Evolutionary conservation across 2,797 vertebrate genomes (phyloP).

Genomic region (Erpetoichthys calabaricus): DNA sequence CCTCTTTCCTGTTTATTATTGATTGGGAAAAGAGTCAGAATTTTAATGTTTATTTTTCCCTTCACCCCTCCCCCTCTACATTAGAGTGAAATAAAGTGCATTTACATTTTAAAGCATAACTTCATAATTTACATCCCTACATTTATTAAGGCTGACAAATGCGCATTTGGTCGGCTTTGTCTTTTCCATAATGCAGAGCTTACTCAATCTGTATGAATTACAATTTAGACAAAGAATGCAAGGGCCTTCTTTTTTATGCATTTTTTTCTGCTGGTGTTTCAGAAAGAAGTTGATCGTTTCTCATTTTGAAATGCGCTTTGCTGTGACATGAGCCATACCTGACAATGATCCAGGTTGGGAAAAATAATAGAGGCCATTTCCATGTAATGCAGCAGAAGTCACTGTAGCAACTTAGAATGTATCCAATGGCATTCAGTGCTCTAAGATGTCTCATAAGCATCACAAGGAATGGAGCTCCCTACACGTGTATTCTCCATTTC

Average conservation of each 20-base stretch:
- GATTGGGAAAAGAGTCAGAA: conserved; percentile 93
- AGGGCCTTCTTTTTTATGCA: conserved; percentile 23
- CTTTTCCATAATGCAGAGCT: conserved; percentile 68
- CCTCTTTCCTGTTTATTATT: conserved; percentile 97
- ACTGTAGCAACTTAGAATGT: too few relatives aligned
- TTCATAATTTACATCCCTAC: conserved; percentile 99
- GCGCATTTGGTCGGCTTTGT: conserved; percentile 62
- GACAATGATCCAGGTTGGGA: too few relatives aligned
- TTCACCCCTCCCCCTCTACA: conserved; percentile 64
- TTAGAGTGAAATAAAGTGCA: conserved; percentile 99
- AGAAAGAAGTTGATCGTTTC: too few relatives aligned
- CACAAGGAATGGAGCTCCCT: too few relatives aligned
- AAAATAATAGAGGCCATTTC: too few relatives aligned
- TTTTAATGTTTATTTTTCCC: conserved; percentile 84
- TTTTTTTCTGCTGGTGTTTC: too few relatives aligned
- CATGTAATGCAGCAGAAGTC: too few relatives aligned
- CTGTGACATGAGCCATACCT: too few relatives aligned
- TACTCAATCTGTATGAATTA: conserved; percentile 72
- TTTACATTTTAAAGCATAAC: conserved; percentile 99
- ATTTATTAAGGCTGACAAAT: conserved; percentile 94
- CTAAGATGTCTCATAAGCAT: too few relatives aligned
- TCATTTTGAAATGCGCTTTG: too few relatives aligned
- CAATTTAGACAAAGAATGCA: conserved; percentile 52
- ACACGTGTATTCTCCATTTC: too few relatives aligned
- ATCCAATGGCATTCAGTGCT: too few relatives aligned